These are phyloP conservation scores for Nycteola revayana DNA, from an alignment of 2,888 invertebrate genomes.

Conservation along the genomic window DNA sequence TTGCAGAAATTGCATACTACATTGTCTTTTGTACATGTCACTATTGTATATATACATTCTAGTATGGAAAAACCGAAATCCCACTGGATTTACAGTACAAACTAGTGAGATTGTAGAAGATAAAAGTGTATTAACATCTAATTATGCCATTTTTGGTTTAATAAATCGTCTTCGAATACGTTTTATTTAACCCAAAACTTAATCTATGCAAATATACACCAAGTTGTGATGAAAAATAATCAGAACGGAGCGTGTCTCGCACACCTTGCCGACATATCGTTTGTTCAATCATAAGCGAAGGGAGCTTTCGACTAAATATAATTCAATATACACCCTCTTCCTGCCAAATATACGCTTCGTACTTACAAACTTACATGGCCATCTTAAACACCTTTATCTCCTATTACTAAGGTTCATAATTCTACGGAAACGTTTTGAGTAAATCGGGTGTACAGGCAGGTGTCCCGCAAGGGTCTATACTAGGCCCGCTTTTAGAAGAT, in stretches of 20 bases:
- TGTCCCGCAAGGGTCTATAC: constrained; percentile 70
- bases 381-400: constrained; percentile 31
- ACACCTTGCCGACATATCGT: constrained; percentile 77
- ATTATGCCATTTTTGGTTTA: no score
- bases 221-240: constrained; percentile 43
- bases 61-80: no score
- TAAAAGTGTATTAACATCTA: no score
- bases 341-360: constrained; percentile 72
- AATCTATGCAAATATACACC: constrained; percentile 29
- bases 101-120: no score
- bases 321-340: constrained; percentile 80
- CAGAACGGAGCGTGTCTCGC: constrained; percentile 51
- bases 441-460: constrained; percentile 56
- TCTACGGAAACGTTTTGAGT: constrained; percentile 7
- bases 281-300: constrained; percentile 71
- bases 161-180: no score
- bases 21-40: no score
- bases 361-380: constrained; percentile 42
- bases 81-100: no score
- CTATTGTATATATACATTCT: no score
- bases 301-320: constrained; percentile 78
- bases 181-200: constrained; percentile 11
- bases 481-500: constrained; percentile 72
- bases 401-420: constrained; percentile 41
- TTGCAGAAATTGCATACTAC: no score